Base-by-base conservation (phyloP, 2,113 vertebrate species). In the Procavia capensis region DNA sequence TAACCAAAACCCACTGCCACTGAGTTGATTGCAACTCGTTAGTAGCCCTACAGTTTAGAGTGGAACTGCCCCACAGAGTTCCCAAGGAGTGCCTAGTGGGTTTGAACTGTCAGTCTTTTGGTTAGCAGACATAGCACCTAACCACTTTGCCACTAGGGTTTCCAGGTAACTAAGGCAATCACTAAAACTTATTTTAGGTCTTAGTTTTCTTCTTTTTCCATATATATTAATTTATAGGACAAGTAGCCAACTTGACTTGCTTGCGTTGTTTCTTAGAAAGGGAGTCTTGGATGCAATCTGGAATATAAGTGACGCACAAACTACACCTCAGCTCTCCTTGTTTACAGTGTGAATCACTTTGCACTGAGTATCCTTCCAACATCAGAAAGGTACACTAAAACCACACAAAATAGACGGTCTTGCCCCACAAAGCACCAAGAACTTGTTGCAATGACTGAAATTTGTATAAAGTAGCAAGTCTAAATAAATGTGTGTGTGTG, bases 191-290 rank as follows among this genome's bases (percentile, higher is more conserved):
- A 78, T 64, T 94, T 93, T 61, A 86, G 47, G 24, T 54, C n/a
- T 90, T 72, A 47, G 80, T 74, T 47, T 86, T 75, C 50, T 45
- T 57, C 47, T 82, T 24, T 85, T 64, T 6, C 36, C 36, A n/a
- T 16, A 80, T 4, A 36, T 74, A 36, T n/a, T 83, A 86, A 6
- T 34, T 75, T 70, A 78, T 54, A 76, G 50, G 47, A 82, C 7
- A 78, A 91, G 7, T 74, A 90, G 36, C 75, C 82, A 94, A 27
- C 39, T 3, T 66, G 47, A 82, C 81, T 84, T 64, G 25, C 45
- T 45, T 80, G 45, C 41, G 36, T 74, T 85, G 88, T 89, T 85
- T 63, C 36, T 87, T 79, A 82, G 25, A 94, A 89, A 93, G 57
- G 45, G 50, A 95, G 5, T 78, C 39, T 36, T 43, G 63, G n/a